phyloP scores from a whole-genome alignment of 2,888 invertebrate species.

The Elegia similella region DNA sequence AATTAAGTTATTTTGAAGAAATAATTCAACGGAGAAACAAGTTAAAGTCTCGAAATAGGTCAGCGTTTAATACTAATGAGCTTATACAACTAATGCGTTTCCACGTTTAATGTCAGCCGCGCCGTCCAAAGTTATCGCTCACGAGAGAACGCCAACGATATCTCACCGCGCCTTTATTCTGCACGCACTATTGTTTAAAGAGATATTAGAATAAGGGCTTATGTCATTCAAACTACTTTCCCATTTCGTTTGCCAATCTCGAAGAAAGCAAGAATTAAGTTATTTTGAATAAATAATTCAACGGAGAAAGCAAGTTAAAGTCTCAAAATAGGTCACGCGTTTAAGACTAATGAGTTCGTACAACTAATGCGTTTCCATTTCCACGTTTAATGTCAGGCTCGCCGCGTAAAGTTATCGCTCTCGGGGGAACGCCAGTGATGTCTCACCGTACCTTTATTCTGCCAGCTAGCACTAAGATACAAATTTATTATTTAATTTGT shows the following conservation, averaged over 20 bases:
- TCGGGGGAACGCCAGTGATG: not conserved
- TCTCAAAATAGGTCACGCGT: not conserved
- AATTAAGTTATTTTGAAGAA: not conserved
- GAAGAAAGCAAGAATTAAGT: not conserved
- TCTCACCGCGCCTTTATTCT: not conserved
- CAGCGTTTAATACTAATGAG: not conserved
- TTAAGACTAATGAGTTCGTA: constrained; percentile 2
- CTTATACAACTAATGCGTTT: constrained; percentile 6
- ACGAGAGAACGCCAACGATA: not conserved
- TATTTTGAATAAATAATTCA: not conserved
- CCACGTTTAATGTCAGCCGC: not conserved
- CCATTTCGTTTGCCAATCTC: not conserved
- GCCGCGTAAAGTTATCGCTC: not conserved
- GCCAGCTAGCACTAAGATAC: too few species aligned
- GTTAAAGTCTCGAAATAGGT: not conserved
- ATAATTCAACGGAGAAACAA: not conserved
- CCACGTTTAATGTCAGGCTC: not conserved
- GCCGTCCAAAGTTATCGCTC: not conserved
- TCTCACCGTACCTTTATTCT: not conserved
- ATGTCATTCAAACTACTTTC: not conserved
- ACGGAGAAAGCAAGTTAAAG: not conserved
- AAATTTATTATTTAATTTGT: too few species aligned
- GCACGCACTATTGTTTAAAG: not conserved
- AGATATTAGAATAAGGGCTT: not conserved
- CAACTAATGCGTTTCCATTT: constrained; percentile 9